These are phyloP conservation scores for Micronisus gabar DNA, from an alignment of 2,113 vertebrate genomes.

Conservation along the genomic window DNA sequence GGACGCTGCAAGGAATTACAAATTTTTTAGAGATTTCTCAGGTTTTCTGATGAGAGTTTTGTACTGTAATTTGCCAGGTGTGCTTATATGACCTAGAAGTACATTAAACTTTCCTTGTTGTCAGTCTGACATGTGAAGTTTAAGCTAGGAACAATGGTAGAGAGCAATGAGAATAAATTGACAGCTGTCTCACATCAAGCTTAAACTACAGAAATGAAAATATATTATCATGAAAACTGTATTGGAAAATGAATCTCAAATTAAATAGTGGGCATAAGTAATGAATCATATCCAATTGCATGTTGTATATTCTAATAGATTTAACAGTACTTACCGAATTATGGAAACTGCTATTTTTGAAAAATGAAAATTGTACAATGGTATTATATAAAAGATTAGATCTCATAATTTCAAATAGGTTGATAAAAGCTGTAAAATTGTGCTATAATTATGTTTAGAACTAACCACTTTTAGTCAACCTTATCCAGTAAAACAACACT, in stretches of 20 bases:
- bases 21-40: neutral
- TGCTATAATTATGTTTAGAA: neutral
- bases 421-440: neutral
- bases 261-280: constrained; percentile 44
- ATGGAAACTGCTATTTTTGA: neutral
- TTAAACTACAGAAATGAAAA: neutral
- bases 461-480: neutral
- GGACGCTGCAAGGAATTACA: neutral
- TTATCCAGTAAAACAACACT: neutral
- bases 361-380: neutral
- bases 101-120: neutral
- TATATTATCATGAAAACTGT: neutral
- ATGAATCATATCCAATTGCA: neutral
- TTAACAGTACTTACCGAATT: neutral
- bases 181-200: neutral
- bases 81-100: neutral
- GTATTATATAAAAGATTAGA: neutral
- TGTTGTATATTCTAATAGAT: neutral
- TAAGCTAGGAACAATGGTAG: neutral
- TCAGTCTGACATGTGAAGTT: neutral
- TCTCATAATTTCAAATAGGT: neutral
- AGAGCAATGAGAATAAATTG: neutral
- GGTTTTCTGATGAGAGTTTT: neutral
- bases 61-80: neutral
- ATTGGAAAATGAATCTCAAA: constrained; percentile 31